Conservation (phyloP, 2,113 vertebrate species). For the Jaculus jaculus region DNA sequence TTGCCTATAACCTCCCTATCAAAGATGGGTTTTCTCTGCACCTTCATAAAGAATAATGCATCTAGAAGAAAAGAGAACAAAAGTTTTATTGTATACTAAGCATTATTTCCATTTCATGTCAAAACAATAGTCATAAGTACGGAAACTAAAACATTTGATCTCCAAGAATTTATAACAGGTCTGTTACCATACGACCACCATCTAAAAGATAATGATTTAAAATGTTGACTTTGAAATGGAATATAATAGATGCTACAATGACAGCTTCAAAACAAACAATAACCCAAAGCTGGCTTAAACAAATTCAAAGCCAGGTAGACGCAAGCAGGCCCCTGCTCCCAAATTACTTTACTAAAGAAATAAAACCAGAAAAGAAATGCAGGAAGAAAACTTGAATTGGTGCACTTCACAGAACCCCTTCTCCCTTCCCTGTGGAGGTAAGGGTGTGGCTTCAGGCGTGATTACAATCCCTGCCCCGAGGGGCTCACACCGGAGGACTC, state of each 20-base stretch:
- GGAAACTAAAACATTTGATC: constrained; percentile 56
- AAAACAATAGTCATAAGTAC: constrained; percentile 38
- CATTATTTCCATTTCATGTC: constrained; percentile 55
- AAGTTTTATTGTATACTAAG: not conserved
- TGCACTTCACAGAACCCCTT: not conserved
- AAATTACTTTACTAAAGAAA: constrained; percentile 53
- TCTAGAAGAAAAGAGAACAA: constrained; percentile 48
- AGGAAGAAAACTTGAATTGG: not conserved
- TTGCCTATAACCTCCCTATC: constrained; percentile 71
- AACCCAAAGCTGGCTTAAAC: not conserved
- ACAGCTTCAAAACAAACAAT: constrained; percentile 47
- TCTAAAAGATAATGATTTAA: constrained; percentile 46
- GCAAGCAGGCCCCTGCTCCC: not conserved
- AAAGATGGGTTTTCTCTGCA: constrained; percentile 67
- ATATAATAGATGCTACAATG: constrained; percentile 54
- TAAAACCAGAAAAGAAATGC: constrained; percentile 21
- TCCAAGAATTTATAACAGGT: constrained; percentile 50
- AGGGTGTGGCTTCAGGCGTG: not conserved
- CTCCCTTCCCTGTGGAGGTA: not conserved
- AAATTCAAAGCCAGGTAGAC: constrained; percentile 55
- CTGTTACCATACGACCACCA: constrained; percentile 35
- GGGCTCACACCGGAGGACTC: not conserved
- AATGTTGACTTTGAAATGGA: constrained; percentile 65
- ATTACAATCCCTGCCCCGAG: not conserved
- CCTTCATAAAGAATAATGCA: constrained; percentile 21